Conservation (phyloP, 2,888 invertebrate genomes). For the Pocota personata region DNA sequence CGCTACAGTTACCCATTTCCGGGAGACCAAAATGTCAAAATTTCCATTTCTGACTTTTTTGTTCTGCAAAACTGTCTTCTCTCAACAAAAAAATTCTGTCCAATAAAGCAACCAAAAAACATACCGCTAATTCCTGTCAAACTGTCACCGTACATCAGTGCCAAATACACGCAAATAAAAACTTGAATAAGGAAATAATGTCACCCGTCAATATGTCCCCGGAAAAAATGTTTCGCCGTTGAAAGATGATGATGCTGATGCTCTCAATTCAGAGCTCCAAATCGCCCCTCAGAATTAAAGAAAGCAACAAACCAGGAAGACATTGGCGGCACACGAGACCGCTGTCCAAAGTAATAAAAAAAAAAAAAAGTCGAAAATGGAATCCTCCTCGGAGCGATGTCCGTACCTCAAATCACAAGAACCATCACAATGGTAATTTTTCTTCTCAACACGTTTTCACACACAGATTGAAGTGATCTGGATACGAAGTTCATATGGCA, state of each 20-base stretch:
- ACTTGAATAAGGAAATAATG: slow-evolving; percentile 61
- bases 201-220: slow-evolving; percentile 42
- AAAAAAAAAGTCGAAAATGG: neutral
- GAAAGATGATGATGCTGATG: slow-evolving; percentile 30
- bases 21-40: too few species aligned
- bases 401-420: slow-evolving; percentile 2
- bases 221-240: slow-evolving; percentile 22
- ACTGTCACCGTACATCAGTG: slow-evolving; percentile 51
- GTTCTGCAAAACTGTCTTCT: neutral
- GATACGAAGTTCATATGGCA: slow-evolving; percentile 33
- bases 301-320: slow-evolving; percentile 47
- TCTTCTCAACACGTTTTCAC: slow-evolving; percentile 64
- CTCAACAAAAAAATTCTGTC: neutral
- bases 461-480: slow-evolving; percentile 41
- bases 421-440: slow-evolving; percentile 66
- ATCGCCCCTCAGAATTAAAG: slow-evolving; percentile 9
- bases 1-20: too few species aligned
- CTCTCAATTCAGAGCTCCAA: slow-evolving; percentile 25
- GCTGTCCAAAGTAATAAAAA: slow-evolving; percentile 24
- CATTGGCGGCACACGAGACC: slow-evolving; percentile 27
- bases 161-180: slow-evolving; percentile 60
- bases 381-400: slow-evolving; percentile 26
- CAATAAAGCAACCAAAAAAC: neutral
- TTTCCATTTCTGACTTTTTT: neutral
- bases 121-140: slow-evolving; percentile 65